These are phyloP conservation scores for Enteromius fasciolatus DNA, from an alignment of 2,797 vertebrate genomes.

Conservation along the genomic window DNA sequence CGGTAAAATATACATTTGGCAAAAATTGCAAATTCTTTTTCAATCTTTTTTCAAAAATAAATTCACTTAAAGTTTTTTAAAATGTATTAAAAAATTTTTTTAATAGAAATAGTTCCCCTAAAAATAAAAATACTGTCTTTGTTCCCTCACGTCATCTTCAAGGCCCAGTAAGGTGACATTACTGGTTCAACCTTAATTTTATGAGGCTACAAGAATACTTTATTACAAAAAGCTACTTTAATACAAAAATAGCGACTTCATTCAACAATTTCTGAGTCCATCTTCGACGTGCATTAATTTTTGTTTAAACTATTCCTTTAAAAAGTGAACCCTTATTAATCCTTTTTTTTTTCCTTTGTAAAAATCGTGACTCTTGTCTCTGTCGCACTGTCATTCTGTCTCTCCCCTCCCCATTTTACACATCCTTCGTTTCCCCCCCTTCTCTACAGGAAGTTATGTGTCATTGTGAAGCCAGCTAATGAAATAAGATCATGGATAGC, in stretches of 20 bases:
- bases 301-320: background rate
- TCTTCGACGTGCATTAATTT: background rate
- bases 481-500: conserved; percentile 33
- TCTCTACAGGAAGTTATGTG: conserved; percentile 34
- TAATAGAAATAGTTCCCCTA: background rate
- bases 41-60: background rate
- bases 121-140: background rate
- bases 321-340: background rate
- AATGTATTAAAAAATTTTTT: background rate
- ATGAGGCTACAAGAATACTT: background rate
- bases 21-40: background rate
- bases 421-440: background rate
- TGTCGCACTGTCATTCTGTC: background rate
- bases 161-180: background rate
- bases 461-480: conserved; percentile 43
- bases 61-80: background rate
- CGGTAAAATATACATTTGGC: background rate
- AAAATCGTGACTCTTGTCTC: background rate
- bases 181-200: background rate
- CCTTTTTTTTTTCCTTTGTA: background rate
- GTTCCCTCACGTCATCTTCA: background rate
- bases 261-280: background rate
- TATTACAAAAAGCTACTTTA: too few relatives aligned
- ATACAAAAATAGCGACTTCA: background rate
- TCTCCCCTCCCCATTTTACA: background rate